A percentile compares a stretch with the other conserved stretches of the same genome.
Evolutionary conservation across 1,140 invertebrate species (phyloP).

Genomic region (Drosophila rhopaloa): DNA sequence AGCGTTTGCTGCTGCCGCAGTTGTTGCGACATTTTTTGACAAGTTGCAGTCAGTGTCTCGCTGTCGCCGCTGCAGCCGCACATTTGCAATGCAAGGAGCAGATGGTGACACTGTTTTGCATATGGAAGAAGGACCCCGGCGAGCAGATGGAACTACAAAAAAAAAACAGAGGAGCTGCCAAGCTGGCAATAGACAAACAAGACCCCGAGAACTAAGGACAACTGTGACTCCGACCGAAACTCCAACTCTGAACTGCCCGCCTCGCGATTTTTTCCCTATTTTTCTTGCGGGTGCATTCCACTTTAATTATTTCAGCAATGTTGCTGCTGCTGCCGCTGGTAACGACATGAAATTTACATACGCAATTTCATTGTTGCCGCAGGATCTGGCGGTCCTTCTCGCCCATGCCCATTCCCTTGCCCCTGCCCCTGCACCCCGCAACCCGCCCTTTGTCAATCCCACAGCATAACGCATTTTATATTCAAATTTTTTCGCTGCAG

Average conservation of each 20-base stretch:
- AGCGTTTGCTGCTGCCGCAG: conserved; percentile 32
- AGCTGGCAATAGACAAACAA: conserved; percentile 65
- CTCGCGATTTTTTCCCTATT: conserved; percentile 39
- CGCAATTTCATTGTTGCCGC: conserved; percentile 82
- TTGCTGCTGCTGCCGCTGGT: conserved; percentile 66
- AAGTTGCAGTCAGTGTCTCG: conserved; percentile 69
- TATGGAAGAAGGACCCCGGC: conserved; percentile 63
- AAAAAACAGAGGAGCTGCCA: conserved; percentile 51
- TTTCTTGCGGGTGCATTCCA: conserved; percentile 65
- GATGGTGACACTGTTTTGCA: conserved; percentile 72
- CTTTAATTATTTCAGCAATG: conserved; percentile 82
- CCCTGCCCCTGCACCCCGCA: not conserved
- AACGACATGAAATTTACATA: conserved; percentile 83
- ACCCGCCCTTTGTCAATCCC: conserved; percentile 15
- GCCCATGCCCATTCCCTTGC: conserved; percentile 3
- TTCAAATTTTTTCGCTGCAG: conserved; percentile 78
- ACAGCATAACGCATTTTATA: conserved; percentile 79
- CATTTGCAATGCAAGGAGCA: conserved; percentile 57
- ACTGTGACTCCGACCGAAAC: conserved; percentile 6
- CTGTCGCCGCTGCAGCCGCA: conserved; percentile 19
- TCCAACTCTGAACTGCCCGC: conserved; percentile 23
- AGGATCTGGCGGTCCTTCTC: conserved; percentile 63
- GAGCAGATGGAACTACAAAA: not conserved
- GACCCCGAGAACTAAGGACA: conserved; percentile 42
- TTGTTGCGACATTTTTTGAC: conserved; percentile 78